These are phyloP conservation scores for Pseudomyrmex flavicornis DNA, from an alignment of 1,140 invertebrate species.

Conservation along the genomic window DNA sequence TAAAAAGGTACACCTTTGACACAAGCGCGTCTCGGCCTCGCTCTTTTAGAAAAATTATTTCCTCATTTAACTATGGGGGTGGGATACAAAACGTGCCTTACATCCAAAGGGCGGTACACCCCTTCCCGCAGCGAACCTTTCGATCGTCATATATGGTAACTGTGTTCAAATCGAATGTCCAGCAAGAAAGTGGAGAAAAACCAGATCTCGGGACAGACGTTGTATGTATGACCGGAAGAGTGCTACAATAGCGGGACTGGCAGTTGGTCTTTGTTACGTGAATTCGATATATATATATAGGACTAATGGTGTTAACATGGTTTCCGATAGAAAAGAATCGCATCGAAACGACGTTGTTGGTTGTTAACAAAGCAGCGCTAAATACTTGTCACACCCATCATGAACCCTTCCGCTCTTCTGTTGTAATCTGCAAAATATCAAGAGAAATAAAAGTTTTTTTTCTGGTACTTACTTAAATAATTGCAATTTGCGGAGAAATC, in stretches of 20 bases:
- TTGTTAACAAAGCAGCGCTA: conserved; percentile 59
- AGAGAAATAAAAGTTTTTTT: not conserved
- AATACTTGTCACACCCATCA: conserved; percentile 71
- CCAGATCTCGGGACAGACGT: conserved; percentile 54
- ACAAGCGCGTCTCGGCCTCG: not conserved
- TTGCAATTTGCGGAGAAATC: too few relatives aligned
- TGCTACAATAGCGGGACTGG: conserved; percentile 69
- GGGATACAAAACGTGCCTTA: not conserved
- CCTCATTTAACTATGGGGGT: conserved; percentile 41
- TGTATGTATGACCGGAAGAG: conserved; percentile 74
- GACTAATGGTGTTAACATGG: conserved; percentile 71
- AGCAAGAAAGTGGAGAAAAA: conserved; percentile 57
- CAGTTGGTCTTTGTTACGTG: conserved; percentile 74
- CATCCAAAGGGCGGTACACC: conserved; percentile 58
- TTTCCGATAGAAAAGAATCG: conserved; percentile 47
- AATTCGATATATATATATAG: conserved; percentile 61
- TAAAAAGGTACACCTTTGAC: conserved; percentile 41
- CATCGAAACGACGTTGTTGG: conserved; percentile 15
- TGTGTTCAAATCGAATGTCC: conserved; percentile 59
- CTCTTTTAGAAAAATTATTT: conserved; percentile 65
- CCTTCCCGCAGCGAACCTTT: conserved; percentile 59
- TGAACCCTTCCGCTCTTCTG: conserved; percentile 24
- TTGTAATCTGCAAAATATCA: conserved; percentile 19
- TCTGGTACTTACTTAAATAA: too few relatives aligned
- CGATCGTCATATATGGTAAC: conserved; percentile 36